Conservation (phyloP, 2,113 vertebrate genomes). For the Peromyscus maniculatus region DNA sequence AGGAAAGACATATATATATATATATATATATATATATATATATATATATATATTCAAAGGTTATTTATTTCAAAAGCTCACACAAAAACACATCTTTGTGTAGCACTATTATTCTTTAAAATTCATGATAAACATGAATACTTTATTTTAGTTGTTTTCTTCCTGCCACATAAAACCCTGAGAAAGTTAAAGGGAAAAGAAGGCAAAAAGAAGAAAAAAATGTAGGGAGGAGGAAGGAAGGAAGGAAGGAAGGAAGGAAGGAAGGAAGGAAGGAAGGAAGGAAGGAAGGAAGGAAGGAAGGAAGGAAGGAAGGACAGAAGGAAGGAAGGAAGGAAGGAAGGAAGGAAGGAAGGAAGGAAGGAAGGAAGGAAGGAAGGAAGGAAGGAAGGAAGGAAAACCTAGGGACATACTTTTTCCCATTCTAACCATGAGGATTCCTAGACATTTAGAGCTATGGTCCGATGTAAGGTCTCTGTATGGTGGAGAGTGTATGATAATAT, state of each 20-base stretch:
- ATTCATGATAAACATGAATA: conserved; percentile 79
- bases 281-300: too few species aligned
- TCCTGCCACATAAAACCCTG: conserved; percentile 64
- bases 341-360: too few species aligned
- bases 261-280: too few species aligned
- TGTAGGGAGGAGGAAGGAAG: conserved; percentile 52
- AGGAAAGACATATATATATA: neutral
- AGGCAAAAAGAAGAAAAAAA: neutral
- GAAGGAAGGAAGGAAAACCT: conserved; percentile 77
- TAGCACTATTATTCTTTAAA: conserved; percentile 51
- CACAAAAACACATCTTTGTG: conserved; percentile 59
- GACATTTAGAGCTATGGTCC: conserved; percentile 75
- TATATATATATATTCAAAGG: too few species aligned
- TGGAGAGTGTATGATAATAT: neutral
- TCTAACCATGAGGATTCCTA: conserved; percentile 82
- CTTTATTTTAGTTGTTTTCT: conserved; percentile 68
- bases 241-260: too few species aligned
- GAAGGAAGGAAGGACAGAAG: too few species aligned
- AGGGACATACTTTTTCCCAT: conserved; percentile 64
- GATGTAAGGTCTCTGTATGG: neutral
- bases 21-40: too few species aligned
- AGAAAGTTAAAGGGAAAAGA: neutral
- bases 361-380: too few species aligned
- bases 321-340: too few species aligned
- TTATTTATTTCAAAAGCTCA: conserved; percentile 83